Base-by-base conservation (phyloP, 2,888 invertebrate genomes). In the Leptarthrus brevirostris region DNA sequence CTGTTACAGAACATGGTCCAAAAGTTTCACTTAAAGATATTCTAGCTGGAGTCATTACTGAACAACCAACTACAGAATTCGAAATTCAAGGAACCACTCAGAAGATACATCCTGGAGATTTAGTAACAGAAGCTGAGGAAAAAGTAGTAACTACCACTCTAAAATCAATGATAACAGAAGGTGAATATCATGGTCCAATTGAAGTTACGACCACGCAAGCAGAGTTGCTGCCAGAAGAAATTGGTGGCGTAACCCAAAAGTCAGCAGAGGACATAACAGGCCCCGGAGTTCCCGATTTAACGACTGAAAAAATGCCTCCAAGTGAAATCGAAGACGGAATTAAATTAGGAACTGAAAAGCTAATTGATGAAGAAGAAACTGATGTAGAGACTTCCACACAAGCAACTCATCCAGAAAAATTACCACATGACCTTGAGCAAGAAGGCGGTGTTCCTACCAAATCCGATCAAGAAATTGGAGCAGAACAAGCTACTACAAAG, bases 151-250 rank as follows among this genome's bases (percentile, higher is more conserved):
- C 40, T 12, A 40, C 40, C 8, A 40, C 30, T 30, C 4, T 12
- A 40, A 40, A n/a, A 3, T 3, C n/a, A 12, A 12, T 6, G 3
- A 40, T 12, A 40, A 8, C 40, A 40, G 40, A 40, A 12, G n/a
- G n/a, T n/a, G n/a, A n/a, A n/a, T n/a, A n/a, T n/a, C n/a, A n/a
- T n/a, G n/a, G n/a, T n/a, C n/a, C n/a, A n/a, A n/a, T n/a, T n/a
- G 40, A 40, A 40, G 2, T 6, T 40, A n/a, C n/a, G 12, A 40
- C 12, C n/a, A 40, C 40, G n/a, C n/a, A 40, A 49, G 8, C 1
- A 49, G 22, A 49, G 2, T 49, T 49, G 18, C 40, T 53, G n/a
- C 20, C 26, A 12, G 76, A 76, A 30, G 73, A 73, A 69, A 20
- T 20, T 18, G 52, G 53, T 53, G 22, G 26, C 3, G 49, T 47